phyloP scores from a whole-genome alignment of 2,797 vertebrate genomes.

The Eleutherodactylus coqui region DNA sequence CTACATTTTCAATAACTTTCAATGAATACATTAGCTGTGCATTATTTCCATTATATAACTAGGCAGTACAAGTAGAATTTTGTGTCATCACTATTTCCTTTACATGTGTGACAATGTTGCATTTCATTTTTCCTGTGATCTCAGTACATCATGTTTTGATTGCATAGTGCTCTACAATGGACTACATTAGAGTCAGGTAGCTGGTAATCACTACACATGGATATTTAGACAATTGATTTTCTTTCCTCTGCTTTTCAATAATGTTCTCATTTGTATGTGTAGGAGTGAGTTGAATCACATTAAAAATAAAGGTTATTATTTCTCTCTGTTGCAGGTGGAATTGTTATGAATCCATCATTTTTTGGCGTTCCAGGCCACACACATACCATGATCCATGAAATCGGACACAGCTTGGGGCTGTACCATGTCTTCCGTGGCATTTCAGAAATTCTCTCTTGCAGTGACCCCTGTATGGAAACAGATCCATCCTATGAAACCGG shows the following conservation, averaged over 20 bases:
- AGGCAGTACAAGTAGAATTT: neutral
- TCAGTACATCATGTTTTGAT: neutral
- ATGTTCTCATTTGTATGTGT: neutral
- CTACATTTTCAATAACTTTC: no score
- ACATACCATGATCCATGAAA: constrained; percentile 98
- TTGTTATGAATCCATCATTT: constrained; percentile 96
- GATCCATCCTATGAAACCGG: constrained; percentile 96
- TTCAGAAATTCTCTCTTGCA: constrained; percentile 96
- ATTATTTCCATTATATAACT: neutral
- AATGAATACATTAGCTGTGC: no score
- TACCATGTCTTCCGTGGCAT: constrained; percentile 98
- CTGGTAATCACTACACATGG: neutral
- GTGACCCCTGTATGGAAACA: constrained; percentile 93
- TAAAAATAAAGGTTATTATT: constrained; percentile 19
- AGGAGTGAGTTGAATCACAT: neutral
- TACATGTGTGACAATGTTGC: neutral
- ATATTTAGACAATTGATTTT: neutral
- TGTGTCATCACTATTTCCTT: neutral
- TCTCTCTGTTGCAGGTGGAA: constrained; percentile 79
- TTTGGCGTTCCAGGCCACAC: constrained; percentile 95
- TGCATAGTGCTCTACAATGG: neutral
- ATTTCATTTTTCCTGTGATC: neutral
- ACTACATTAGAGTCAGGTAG: neutral
- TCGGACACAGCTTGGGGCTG: constrained; percentile 94
- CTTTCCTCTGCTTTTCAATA: neutral